A percentile compares a stretch with the other conserved stretches of the same genome.
phyloP scores from a whole-genome alignment of 2,113 vertebrate genomes.

The Psettodes erumei region DNA sequence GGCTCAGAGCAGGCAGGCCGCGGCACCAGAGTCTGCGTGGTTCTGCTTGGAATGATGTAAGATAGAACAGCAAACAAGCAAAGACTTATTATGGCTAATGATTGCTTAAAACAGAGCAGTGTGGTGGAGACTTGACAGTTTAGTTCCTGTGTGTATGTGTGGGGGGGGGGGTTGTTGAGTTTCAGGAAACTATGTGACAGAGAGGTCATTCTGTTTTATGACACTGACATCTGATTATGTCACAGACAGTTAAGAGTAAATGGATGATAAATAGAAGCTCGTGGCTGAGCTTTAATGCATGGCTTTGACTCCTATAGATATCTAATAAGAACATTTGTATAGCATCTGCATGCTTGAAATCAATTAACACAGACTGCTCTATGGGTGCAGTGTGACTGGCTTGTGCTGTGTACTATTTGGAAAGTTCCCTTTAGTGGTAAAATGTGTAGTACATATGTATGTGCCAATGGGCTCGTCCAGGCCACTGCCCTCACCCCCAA shows the following conservation, averaged over 20 bases:
- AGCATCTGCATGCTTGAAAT: neutral
- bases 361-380: neutral
- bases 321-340: neutral
- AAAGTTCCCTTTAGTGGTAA: neutral
- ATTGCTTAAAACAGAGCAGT: constrained; percentile 71
- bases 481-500: constrained; percentile 14
- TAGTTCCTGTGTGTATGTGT: no score
- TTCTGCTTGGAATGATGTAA: constrained; percentile 78
- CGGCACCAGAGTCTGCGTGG: constrained; percentile 64
- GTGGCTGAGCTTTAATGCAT: neutral
- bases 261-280: neutral
- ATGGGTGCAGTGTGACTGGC: neutral
- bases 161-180: no score
- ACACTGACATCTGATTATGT: constrained; percentile 5
- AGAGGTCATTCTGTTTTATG: constrained; percentile 13
- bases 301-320: neutral
- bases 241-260: constrained; percentile 4
- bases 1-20: constrained; percentile 68
- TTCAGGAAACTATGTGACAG: constrained; percentile 8
- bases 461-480: constrained; percentile 44
- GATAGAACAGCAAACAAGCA: constrained; percentile 67
- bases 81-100: constrained; percentile 79
- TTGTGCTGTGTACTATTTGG: neutral
- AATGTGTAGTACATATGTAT: constrained; percentile 1
- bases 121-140: constrained; percentile 69